Percentiles rank a stretch among this genome's conserved stretches.
phyloP scores from a whole-genome alignment of 2,888 invertebrate species.

The Actias luna region DNA sequence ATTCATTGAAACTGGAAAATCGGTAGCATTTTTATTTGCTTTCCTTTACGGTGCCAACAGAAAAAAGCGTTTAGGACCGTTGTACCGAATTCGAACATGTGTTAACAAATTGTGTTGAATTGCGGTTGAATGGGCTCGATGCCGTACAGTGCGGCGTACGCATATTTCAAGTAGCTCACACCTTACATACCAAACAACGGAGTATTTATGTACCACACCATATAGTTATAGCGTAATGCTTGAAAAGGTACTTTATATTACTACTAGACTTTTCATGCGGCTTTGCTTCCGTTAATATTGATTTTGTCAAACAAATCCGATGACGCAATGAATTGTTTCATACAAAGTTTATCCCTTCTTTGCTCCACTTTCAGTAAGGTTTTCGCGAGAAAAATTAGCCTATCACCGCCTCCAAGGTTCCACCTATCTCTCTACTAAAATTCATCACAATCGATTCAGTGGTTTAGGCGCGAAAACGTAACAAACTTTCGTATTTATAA shows the following conservation, averaged over 20 bases:
- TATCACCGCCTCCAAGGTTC: too few relatives aligned
- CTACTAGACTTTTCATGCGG: not conserved
- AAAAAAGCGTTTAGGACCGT: conserved; percentile 29
- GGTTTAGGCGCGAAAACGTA: too few relatives aligned
- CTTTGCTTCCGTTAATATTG: too few relatives aligned
- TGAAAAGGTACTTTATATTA: not conserved
- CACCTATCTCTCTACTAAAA: too few relatives aligned
- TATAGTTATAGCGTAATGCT: not conserved
- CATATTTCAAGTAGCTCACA: conserved; percentile 34
- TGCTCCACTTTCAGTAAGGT: too few relatives aligned
- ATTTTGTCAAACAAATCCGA: too few relatives aligned
- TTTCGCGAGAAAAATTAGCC: too few relatives aligned
- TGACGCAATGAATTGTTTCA: too few relatives aligned
- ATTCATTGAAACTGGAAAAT: conserved; percentile 5
- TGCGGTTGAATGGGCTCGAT: conserved; percentile 28
- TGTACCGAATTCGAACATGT: conserved; percentile 25
- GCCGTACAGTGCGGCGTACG: conserved; percentile 22
- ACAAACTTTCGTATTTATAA: too few relatives aligned
- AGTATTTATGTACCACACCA: not conserved
- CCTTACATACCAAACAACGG: conserved; percentile 29
- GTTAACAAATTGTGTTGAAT: conserved; percentile 33
- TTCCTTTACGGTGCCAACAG: conserved; percentile 22
- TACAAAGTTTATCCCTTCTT: too few relatives aligned
- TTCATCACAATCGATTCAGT: too few relatives aligned
- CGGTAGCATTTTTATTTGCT: conserved; percentile 18